Evolutionary conservation across 1,140 invertebrate genomes (phyloP), one percentile per base, ranked within the genome.

Genomic region (Hormaphis cornu): DNA sequence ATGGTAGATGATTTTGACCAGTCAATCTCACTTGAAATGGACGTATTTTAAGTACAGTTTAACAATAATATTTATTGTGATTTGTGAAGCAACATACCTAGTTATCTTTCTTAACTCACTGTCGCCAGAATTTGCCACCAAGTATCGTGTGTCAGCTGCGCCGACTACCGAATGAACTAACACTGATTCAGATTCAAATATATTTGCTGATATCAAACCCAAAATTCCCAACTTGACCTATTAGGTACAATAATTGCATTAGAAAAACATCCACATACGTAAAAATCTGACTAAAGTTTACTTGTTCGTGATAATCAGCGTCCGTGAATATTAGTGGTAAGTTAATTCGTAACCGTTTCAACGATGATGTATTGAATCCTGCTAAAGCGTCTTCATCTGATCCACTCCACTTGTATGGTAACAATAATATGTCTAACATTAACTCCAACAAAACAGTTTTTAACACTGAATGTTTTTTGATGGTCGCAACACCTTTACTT

Each of bases 221-320:
- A 70, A 56, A 35, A 70, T 70, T 18, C 52, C 53, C 42, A 70
- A 26, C 46, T 70, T 70, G 14, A 70, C 28, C 53, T 70, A 44
- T 16, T 30, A 7, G 12, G 33, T 30, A 22, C 14, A 22, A 33
- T 7, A 18, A 35, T 33, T 48, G 48, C 50, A 14, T 20, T 63
- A 46, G 7, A 66, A 58, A n/a, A 20, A 24, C 5, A 46, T 30
- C 12, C 20, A n/a, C 12, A 20, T 2, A 61, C 2, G 12, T 1
- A 7, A 33, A 24, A 33, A 9, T 30, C 26, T 50, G 0, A 50
- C 18, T n/a, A 46, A 30, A 22, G 12, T 18, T 46, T 48, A 66
- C 61, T 66, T 66, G 61, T 66, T 66, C 61, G 14, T 66, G 61
- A 35, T 66, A 66, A 66, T 66, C 61, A 33, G 44, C 44, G 24